phyloP scores from a whole-genome alignment of 2,888 invertebrate genomes.

The Plebejus anna region DNA sequence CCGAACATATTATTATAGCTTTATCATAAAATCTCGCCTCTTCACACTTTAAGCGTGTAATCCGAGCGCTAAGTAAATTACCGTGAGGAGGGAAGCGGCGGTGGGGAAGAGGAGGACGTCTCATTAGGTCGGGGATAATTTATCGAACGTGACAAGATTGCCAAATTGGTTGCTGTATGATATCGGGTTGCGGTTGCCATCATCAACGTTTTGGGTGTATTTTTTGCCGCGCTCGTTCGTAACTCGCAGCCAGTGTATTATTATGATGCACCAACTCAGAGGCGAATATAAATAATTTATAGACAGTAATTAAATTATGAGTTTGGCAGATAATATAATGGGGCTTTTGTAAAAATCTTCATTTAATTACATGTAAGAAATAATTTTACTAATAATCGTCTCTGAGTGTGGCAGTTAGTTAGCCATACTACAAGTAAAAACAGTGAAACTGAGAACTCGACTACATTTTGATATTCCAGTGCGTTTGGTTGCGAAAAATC shows the following conservation, averaged over 20 bases:
- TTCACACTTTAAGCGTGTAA: conserved; percentile 22
- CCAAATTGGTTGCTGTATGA: conserved; percentile 30
- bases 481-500: no score
- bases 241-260: neutral
- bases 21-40: conserved; percentile 17
- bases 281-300: no score
- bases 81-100: conserved; percentile 33
- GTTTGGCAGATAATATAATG: no score
- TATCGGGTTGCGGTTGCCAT: conserved; percentile 23
- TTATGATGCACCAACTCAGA: no score
- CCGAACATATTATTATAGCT: neutral
- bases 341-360: no score
- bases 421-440: no score
- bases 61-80: conserved; percentile 26
- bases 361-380: no score
- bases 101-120: conserved; percentile 35
- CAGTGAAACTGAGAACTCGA: no score
- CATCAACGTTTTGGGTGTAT: neutral
- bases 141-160: conserved; percentile 34
- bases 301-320: no score
- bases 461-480: no score
- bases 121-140: conserved; percentile 37
- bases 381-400: no score
- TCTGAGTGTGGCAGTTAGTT: no score
- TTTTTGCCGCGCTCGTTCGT: neutral